phyloP scores from a whole-genome alignment of 2,113 vertebrate species.

The Pomatorhinus ruficollis region DNA sequence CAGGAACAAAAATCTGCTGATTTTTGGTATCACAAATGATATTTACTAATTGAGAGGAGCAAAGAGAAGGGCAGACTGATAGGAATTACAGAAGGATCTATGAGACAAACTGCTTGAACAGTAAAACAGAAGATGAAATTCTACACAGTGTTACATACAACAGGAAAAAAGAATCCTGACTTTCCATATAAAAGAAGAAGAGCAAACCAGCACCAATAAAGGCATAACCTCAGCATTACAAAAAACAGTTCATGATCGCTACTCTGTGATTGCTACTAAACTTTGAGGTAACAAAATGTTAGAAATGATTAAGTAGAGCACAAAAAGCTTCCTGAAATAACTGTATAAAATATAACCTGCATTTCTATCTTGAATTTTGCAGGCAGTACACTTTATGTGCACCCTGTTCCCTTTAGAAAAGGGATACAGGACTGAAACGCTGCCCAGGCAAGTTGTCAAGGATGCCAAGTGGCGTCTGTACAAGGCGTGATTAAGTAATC shows the following conservation, averaged over 20 bases:
- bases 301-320: not conserved
- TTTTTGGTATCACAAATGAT: not conserved
- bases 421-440: not conserved
- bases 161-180: not conserved
- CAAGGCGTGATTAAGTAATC: not conserved
- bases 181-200: not conserved
- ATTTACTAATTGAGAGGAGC: not conserved
- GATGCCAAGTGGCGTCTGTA: not conserved
- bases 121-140: not conserved
- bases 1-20: not conserved
- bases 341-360: not conserved
- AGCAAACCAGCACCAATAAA: not conserved
- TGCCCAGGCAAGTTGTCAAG: not conserved
- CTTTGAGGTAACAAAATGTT: not conserved
- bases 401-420: not conserved
- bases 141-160: not conserved
- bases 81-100: not conserved
- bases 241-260: not conserved
- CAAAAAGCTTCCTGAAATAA: not conserved
- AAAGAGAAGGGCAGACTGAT: not conserved
- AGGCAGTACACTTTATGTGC: not conserved
- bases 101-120: not conserved
- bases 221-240: not conserved
- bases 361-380: not conserved
- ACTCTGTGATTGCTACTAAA: not conserved